Conservation (phyloP, 2,797 vertebrate genomes). For the Malacoctenus gilli region DNA sequence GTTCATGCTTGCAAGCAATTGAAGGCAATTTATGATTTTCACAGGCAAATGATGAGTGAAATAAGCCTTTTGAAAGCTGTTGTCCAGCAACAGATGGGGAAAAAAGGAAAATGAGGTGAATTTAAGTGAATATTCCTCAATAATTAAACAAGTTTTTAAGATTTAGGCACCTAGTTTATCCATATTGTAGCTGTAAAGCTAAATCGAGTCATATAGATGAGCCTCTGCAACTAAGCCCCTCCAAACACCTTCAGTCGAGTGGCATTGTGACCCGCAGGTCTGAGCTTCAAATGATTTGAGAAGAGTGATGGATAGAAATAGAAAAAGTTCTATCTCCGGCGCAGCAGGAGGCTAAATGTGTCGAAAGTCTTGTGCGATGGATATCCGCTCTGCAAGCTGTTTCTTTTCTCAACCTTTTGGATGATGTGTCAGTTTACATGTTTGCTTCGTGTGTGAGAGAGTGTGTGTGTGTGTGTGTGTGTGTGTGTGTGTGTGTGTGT, state of each 20-base stretch:
- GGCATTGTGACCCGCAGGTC: conserved; percentile 1
- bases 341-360: conserved; percentile 7
- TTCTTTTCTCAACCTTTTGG: conserved; percentile 28
- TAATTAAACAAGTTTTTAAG: too few relatives aligned
- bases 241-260: not conserved
- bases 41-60: too few relatives aligned
- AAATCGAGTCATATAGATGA: not conserved
- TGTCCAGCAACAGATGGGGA: too few relatives aligned
- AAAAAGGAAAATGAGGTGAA: too few relatives aligned
- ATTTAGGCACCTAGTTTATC: too few relatives aligned
- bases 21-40: too few relatives aligned
- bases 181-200: too few relatives aligned
- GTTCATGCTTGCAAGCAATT: too few relatives aligned
- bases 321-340: conserved; percentile 6
- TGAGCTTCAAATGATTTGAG: conserved; percentile 17
- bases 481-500: not conserved
- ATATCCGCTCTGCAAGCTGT: conserved; percentile 30
- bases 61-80: too few relatives aligned
- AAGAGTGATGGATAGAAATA: conserved; percentile 10
- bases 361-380: conserved; percentile 6
- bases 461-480: not conserved
- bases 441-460: conserved; percentile 5
- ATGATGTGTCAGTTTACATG: conserved; percentile 25
- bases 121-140: too few relatives aligned
- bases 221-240: too few relatives aligned